Conservation (phyloP, 2,888 invertebrate species). For the Aphidius colemani region DNA sequence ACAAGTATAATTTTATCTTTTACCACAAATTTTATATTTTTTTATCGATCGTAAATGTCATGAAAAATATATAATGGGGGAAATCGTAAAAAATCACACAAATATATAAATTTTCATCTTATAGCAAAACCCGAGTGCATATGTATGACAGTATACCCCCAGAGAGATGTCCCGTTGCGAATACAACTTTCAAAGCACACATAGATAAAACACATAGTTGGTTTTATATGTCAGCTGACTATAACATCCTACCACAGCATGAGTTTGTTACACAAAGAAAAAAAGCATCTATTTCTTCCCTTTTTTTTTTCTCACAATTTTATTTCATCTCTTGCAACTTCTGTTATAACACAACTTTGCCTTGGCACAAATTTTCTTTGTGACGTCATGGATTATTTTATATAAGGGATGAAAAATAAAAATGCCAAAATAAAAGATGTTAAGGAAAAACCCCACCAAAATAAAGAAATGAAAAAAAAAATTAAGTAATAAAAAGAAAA, state of each 20-base stretch:
- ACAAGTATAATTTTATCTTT: too few species aligned
- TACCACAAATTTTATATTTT: constrained; percentile 2
- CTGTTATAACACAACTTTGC: too few species aligned
- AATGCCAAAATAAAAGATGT: too few species aligned
- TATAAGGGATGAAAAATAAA: too few species aligned
- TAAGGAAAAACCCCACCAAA: too few species aligned
- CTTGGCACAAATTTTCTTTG: too few species aligned
- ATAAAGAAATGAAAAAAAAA: neutral
- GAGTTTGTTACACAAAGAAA: constrained; percentile 3
- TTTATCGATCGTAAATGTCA: constrained; percentile 26
- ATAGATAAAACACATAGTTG: neutral
- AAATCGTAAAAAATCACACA: constrained; percentile 18
- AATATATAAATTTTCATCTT: constrained; percentile 9
- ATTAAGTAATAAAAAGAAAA: constrained; percentile 13
- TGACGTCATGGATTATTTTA: too few species aligned
- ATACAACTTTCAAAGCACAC: neutral
- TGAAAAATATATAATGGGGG: constrained; percentile 5
- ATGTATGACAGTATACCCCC: neutral
- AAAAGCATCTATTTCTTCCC: neutral
- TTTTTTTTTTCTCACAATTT: too few species aligned
- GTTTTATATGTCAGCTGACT: neutral
- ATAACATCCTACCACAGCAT: neutral
- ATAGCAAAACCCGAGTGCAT: neutral
- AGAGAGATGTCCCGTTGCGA: constrained; percentile 9
- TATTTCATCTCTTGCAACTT: too few species aligned